Evolutionary conservation across 2,113 vertebrate genomes (phyloP), one percentile per base, ranked within the genome.

Genomic region (Bufo bufo): DNA sequence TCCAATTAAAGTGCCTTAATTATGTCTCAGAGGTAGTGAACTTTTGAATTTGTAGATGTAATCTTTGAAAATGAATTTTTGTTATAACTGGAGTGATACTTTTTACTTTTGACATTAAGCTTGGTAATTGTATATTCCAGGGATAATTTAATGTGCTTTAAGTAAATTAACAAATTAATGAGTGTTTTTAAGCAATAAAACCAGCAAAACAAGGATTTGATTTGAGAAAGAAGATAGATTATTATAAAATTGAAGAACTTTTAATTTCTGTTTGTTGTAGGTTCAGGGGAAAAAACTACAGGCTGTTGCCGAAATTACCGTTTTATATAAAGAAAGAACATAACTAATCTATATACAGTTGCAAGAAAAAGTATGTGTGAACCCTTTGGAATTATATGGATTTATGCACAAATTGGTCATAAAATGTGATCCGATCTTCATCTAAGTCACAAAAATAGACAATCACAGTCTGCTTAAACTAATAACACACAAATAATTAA

Each of bases 21-120:
- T 78, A 89, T 84, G 50, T 89, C 87, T 89, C 87, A 23, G 82
- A 66, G 82, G 87, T 66, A 89, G 69, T 89, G 81, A 88, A 88
- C 87, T 83, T 84, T 88, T 66, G 71, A 77, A 77, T 89, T 84
- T 66, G 47, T 78, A 66, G 82, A 78, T 84, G 61, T 75, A 84
- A 84, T 84, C 82, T 84, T 56, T 58, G 63, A 84, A 78, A 84
- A 78, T 77, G 84, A 65, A 89, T 89, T 84, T 89, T 89, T 78
- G 87, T 78, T 75, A 89, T 78, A 89, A 66, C 82, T 84, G 20
- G 45, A 78, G 87, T 78, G 81, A 84, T 84, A 84, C 81, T 74
- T 88, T 88, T 84, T 66, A 66, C 74, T 78, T 89, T 84, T 84
- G 87, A 84, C 87, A 84, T 89, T 89, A 89, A 66, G 74, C 72